Percentiles rank a stretch among this genome's conserved stretches.
These are phyloP conservation scores for Nebria salina DNA, from an alignment of 2,888 invertebrate species.

Conservation along the genomic window DNA sequence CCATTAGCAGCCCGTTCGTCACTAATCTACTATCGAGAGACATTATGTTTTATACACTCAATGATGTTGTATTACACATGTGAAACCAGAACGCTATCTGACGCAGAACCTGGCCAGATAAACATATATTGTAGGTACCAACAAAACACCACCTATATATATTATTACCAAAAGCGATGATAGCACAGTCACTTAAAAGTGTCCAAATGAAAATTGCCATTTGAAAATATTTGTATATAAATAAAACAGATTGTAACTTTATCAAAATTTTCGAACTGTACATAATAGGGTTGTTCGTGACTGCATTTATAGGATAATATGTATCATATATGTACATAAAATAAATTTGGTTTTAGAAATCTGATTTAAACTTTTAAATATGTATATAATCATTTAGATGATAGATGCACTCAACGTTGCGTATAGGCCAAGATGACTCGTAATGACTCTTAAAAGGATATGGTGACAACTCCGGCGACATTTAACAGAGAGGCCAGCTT, in stretches of 20 bases:
- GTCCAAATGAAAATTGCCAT: no score
- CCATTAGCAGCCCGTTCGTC: constrained; percentile 24
- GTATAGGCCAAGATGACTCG: no score
- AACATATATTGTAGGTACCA: background rate
- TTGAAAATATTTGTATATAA: no score
- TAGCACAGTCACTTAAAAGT: background rate
- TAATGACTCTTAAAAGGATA: background rate
- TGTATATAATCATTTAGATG: no score
- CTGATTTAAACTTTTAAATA: no score
- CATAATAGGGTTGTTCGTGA: no score
- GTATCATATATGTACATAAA: no score
- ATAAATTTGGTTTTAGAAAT: no score
- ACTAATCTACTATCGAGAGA: constrained; percentile 47
- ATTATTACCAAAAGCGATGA: constrained; percentile 9
- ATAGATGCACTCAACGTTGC: no score
- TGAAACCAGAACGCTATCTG: constrained; percentile 47
- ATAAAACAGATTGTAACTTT: no score
- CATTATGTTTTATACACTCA: constrained; percentile 55
- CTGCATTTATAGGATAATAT: no score
- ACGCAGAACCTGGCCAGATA: constrained; percentile 6
- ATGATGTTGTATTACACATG: constrained; percentile 55
- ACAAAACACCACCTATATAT: background rate
- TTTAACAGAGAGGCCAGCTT: constrained; percentile 22
- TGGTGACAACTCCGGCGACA: constrained; percentile 18
- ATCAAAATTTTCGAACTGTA: no score